A percentile compares a stretch with the other conserved stretches of the same genome.
phyloP scores from a whole-genome alignment of 2,888 invertebrate species.

The Trissonchulus sp. region DNA sequence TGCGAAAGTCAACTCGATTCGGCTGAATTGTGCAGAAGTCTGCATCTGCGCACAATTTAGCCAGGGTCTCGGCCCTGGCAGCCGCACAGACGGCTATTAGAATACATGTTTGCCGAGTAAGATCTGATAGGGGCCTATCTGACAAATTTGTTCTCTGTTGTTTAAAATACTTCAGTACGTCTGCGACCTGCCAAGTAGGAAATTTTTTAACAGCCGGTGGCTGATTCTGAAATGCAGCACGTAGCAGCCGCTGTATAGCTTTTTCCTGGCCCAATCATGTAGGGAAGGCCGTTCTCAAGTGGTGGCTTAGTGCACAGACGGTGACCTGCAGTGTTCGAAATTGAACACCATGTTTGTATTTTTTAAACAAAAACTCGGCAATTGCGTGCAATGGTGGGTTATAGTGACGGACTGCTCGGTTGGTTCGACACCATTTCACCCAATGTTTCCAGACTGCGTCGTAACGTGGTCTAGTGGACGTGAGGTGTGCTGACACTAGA shows the following conservation, averaged over 20 bases:
- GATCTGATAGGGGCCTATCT: too few species aligned
- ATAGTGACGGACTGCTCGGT: not conserved
- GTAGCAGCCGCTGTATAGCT: not conserved
- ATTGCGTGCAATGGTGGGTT: too few species aligned
- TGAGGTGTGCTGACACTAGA: not conserved
- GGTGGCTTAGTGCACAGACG: not conserved
- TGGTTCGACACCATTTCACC: not conserved
- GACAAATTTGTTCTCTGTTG: too few species aligned
- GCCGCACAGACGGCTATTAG: too few species aligned
- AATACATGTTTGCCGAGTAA: too few species aligned
- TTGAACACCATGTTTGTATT: not conserved
- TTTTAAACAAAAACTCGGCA: not conserved
- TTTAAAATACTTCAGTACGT: too few species aligned
- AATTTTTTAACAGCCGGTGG: not conserved
- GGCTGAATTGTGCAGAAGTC: too few species aligned
- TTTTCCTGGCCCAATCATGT: not conserved
- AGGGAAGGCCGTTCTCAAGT: not conserved
- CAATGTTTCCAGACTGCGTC: not conserved
- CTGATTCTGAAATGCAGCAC: not conserved
- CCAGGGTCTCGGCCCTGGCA: too few species aligned
- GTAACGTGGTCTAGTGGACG: not conserved
- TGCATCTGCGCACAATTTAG: too few species aligned
- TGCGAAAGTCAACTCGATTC: too few species aligned
- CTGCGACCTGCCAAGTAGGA: not conserved
- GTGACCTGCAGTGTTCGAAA: not conserved